These are phyloP conservation scores for Hydrozoanthus gracilis DNA, from an alignment of 92 coral and sea anemone species.

Conservation along the genomic window DNA sequence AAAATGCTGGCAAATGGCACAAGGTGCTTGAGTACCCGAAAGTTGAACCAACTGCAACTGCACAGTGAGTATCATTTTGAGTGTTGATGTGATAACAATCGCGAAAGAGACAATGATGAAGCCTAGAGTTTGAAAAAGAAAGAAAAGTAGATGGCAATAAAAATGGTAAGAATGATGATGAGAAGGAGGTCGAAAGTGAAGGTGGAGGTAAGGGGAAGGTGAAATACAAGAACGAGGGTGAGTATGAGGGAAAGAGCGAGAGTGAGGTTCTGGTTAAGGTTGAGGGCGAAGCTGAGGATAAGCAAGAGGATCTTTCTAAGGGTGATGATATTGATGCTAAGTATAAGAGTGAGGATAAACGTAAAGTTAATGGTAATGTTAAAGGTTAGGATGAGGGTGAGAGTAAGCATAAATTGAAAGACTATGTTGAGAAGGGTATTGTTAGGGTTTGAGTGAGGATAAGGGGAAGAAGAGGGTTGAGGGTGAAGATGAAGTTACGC, in stretches of 20 bases:
- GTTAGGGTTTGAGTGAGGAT: too few species aligned
- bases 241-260: not conserved
- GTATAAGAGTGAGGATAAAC: not conserved
- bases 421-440: too few species aligned
- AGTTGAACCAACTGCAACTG: constrained; percentile 16
- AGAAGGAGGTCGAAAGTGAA: not conserved
- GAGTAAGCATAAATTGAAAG: too few species aligned
- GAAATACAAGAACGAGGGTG: not conserved
- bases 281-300: not conserved
- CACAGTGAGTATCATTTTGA: constrained; percentile 15
- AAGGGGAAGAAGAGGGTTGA: too few species aligned
- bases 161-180: not conserved
- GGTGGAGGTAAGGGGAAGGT: not conserved
- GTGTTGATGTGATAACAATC: not conserved
- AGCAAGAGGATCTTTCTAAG: too few species aligned
- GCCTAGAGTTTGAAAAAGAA: too few species aligned
- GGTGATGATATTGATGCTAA: not conserved
- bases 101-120: not conserved
- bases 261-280: not conserved
- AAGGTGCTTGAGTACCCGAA: constrained; percentile 31
- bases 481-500: too few species aligned
- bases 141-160: too few species aligned
- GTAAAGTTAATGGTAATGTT: not conserved
- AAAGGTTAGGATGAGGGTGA: too few species aligned
- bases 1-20: constrained; percentile 24